These are phyloP conservation scores for Parauchenoglanis ngamensis DNA, from an alignment of 2,797 vertebrate genomes.

Conservation along the genomic window DNA sequence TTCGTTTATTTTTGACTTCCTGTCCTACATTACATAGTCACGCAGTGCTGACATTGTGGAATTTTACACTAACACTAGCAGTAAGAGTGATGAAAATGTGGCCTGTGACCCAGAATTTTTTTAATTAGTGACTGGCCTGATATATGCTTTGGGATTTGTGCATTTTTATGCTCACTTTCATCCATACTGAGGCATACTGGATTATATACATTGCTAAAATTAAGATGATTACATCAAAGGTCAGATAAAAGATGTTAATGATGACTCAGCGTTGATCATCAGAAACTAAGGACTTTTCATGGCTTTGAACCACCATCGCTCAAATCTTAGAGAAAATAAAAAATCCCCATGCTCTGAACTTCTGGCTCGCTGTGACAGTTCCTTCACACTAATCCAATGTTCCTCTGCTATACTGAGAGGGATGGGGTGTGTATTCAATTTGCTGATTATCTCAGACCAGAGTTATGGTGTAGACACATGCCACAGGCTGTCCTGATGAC, in stretches of 20 bases:
- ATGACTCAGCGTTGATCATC: background rate
- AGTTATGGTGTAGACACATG: constrained; percentile 38
- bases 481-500: constrained; percentile 36
- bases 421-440: constrained; percentile 21
- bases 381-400: constrained; percentile 10
- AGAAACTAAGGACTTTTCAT: background rate
- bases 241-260: background rate
- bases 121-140: background rate
- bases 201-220: background rate
- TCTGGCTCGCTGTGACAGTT: constrained; percentile 11
- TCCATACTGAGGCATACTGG: background rate
- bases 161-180: background rate
- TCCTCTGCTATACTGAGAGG: background rate
- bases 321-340: no score
- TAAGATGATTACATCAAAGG: background rate
- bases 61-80: constrained; percentile 22
- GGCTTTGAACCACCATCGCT: background rate
- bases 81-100: background rate
- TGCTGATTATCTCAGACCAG: constrained; percentile 37
- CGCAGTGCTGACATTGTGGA: constrained; percentile 17
- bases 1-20: constrained; percentile 26
- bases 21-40: constrained; percentile 4
- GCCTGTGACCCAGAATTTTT: background rate
- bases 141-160: background rate
- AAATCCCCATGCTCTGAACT: constrained; percentile 1